Conservation (phyloP, 2,888 invertebrate species). For the Drosophila pullipes region DNA sequence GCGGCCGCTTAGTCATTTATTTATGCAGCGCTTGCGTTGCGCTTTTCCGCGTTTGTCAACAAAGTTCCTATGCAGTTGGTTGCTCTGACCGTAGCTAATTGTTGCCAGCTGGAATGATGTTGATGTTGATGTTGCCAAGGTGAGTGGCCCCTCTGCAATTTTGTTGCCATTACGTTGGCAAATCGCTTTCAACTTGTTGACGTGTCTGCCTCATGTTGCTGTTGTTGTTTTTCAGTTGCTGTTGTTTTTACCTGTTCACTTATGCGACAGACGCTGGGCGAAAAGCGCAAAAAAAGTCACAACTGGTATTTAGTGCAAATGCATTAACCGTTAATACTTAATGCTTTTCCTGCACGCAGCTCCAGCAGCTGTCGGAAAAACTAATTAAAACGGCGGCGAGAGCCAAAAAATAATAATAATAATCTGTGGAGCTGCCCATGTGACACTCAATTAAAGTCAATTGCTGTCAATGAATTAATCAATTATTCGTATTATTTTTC, state of each 20-base stretch:
- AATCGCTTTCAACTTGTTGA: conserved; percentile 55
- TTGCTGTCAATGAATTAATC: conserved; percentile 77
- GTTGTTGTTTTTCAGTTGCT: conserved; percentile 20
- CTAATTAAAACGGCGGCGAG: conserved; percentile 34
- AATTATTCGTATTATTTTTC: conserved; percentile 62
- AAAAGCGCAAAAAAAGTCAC: conserved; percentile 20
- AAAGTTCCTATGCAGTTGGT: conserved; percentile 46
- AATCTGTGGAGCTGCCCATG: conserved; percentile 35
- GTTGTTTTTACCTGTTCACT: conserved; percentile 10
- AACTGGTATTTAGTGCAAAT: conserved; percentile 63
- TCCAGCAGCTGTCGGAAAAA: conserved; percentile 55
- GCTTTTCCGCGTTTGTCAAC: conserved; percentile 69
- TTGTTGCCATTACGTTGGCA: conserved; percentile 60
- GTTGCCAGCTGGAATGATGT: conserved; percentile 37
- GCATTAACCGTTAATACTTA: conserved; percentile 62
- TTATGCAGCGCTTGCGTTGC: conserved; percentile 29
- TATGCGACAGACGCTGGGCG: conserved; percentile 24
- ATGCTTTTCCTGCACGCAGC: conserved; percentile 40
- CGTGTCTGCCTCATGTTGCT: conserved; percentile 14
- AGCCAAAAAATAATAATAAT: conserved; percentile 3
- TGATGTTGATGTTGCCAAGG: conserved; percentile 60
- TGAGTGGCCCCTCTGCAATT: conserved; percentile 63
- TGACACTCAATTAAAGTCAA: conserved; percentile 75
- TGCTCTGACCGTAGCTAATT: conserved; percentile 52
- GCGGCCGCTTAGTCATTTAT: conserved; percentile 60